Percentiles rank a stretch among this genome's conserved stretches.
These are phyloP conservation scores for Ictidomys tridecemlineatus DNA, from an alignment of 2,113 vertebrate species.

Conservation along the genomic window DNA sequence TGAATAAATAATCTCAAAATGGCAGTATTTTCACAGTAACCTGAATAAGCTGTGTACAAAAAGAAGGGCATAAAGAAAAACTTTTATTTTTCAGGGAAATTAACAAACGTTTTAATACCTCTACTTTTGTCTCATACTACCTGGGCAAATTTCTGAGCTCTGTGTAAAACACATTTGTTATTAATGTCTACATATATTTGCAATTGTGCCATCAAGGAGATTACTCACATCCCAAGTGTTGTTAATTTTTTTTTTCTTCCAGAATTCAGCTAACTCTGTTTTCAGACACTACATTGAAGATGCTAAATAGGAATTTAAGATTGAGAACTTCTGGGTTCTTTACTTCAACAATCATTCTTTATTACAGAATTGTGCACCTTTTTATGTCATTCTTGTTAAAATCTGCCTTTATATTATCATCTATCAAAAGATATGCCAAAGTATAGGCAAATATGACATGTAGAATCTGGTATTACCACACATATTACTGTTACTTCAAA, in stretches of 20 bases:
- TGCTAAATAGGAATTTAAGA: not conserved
- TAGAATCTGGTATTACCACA: not conserved
- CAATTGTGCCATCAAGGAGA: not conserved
- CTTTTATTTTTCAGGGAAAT: not conserved
- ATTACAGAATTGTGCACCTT: not conserved
- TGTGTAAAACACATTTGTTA: not conserved
- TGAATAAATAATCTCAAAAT: not conserved
- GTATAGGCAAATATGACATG: not conserved
- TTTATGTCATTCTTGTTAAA: not conserved
- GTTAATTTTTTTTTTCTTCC: not conserved
- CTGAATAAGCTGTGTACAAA: not conserved
- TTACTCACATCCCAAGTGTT: not conserved
- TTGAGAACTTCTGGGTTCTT: not conserved
- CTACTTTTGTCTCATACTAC: not conserved
- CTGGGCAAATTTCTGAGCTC: not conserved
- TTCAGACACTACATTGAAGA: not conserved
- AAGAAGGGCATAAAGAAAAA: not conserved
- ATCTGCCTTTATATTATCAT: not conserved
- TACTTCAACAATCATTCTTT: not conserved
- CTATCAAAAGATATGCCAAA: not conserved
- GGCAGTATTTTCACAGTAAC: not conserved
- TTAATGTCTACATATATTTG: not conserved
- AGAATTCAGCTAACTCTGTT: not conserved
- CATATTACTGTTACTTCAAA: not conserved
- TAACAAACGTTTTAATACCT: not conserved